phyloP scores from a whole-genome alignment of 2,888 invertebrate genomes.

The Brenthis ino region DNA sequence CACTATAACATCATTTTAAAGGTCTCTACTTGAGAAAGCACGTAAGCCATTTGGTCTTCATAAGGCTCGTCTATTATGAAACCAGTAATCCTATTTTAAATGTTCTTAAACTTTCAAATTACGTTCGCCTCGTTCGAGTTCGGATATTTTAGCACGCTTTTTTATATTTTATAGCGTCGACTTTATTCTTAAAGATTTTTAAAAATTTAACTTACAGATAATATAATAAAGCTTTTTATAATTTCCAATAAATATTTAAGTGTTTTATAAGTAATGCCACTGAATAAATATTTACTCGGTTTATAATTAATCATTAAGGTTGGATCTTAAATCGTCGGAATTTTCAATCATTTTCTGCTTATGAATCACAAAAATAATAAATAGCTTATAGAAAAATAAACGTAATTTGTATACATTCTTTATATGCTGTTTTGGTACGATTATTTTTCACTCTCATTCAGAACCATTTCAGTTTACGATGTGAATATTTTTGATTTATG shows the following conservation, averaged over 20 bases:
- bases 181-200: not conserved
- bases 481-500: constrained; percentile 1
- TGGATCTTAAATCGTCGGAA: too few relatives aligned
- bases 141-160: too few relatives aligned
- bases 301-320: too few relatives aligned
- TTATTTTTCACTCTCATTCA: constrained; percentile 1
- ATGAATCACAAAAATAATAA: not conserved
- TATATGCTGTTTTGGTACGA: not conserved
- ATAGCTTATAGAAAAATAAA: not conserved
- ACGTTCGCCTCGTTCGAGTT: constrained; percentile 17
- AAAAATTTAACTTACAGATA: not conserved
- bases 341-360: not conserved
- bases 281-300: too few relatives aligned
- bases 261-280: too few relatives aligned
- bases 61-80: constrained; percentile 31
- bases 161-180: not conserved
- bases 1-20: constrained; percentile 60
- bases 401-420: not conserved
- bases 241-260: too few relatives aligned
- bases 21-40: constrained; percentile 36
- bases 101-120: constrained; percentile 29
- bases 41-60: constrained; percentile 34
- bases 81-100: constrained; percentile 32
- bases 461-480: constrained; percentile 6
- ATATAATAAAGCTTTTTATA: too few relatives aligned